phyloP scores from a whole-genome alignment of 2,888 invertebrate genomes.

The Heliconius sara region DNA sequence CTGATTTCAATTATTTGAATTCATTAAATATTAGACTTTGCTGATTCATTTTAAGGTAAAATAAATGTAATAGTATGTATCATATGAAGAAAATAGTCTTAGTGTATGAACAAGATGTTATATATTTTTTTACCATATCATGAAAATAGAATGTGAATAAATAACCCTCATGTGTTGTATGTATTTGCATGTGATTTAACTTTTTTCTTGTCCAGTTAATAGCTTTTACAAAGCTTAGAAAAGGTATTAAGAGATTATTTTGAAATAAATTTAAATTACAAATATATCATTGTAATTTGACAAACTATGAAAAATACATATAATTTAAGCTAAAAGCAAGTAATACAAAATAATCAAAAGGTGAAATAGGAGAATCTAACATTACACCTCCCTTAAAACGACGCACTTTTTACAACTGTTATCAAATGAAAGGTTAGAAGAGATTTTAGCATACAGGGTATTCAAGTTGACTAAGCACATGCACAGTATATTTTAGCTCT shows the following conservation, averaged over 20 bases:
- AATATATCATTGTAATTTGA: conserved; percentile 5
- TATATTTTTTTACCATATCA: conserved; percentile 34
- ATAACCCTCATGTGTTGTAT: conserved; percentile 18
- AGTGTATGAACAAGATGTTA: conserved; percentile 22
- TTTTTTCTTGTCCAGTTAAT: conserved; percentile 19
- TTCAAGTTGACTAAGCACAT: conserved; percentile 44
- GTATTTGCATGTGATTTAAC: conserved; percentile 30
- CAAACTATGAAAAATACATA: conserved; percentile 16
- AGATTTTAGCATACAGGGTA: conserved; percentile 50
- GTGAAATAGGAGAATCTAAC: conserved; percentile 19
- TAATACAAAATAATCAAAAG: conserved; percentile 6
- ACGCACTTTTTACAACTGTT: conserved; percentile 39
- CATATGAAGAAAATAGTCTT: conserved; percentile 17
- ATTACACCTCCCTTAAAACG: conserved; percentile 37
- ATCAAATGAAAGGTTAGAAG: conserved; percentile 41
- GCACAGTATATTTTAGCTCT: conserved; percentile 45
- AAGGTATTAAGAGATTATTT: conserved; percentile 3
- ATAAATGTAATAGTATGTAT: not conserved
- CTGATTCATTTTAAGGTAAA: conserved; percentile 10
- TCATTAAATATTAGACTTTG: not conserved
- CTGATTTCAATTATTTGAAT: not conserved
- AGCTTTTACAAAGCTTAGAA: conserved; percentile 14
- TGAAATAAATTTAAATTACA: conserved; percentile 21
- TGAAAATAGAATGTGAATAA: conserved; percentile 21
- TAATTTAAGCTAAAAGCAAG: conserved; percentile 27